Evolutionary conservation across 2,888 invertebrate species (phyloP), one percentile per base, ranked within the genome.

Genomic region (Incurvaria masculella): DNA sequence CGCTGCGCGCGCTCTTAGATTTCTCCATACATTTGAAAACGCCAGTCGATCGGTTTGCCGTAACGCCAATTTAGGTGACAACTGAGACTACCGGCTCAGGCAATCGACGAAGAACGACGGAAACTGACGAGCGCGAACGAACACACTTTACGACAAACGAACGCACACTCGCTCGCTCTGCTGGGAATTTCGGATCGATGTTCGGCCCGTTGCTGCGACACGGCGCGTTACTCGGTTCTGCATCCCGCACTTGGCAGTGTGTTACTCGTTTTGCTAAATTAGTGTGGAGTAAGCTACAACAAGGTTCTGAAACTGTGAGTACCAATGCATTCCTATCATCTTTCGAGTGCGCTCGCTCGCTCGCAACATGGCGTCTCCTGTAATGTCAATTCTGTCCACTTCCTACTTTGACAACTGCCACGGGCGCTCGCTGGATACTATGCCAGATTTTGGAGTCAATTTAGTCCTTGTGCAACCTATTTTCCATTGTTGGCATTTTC

Each of bases 231-330:
- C 84, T 84, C 79, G 84, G 81, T 72, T 84, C 86, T 67, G 85
- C 84, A 63, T 75, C 81, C 61, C 81, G 82, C 72, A 86, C 85
- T 81, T 86, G 85, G 86, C 83, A 84, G 76, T 83, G 81, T 66
- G 68, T 84, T 62, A 72, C 80, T 59, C 80, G 80, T 72, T 79
- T 84, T 59, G 81, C 82, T 59, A 80, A 80, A 68, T 68, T 73
- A 57, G 67, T 84, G 69, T 84, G 85, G 84, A 81, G 76, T 69
- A 84, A 82, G 80, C 69, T 84, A 33, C 48, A 64, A 64, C 52
- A 63, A 68, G 51, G 56, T 64, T 39, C 60, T 59, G 54, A 60
- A 63, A 51, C 61, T 63, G 53, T 65, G 61, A 52, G 72, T 72
- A 63, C 14, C 23, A 23, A 6, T 23, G 23, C 23, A 23, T n/a